These are phyloP conservation scores for Florisuga fusca DNA, from an alignment of 2,797 vertebrate genomes.

Conservation along the genomic window DNA sequence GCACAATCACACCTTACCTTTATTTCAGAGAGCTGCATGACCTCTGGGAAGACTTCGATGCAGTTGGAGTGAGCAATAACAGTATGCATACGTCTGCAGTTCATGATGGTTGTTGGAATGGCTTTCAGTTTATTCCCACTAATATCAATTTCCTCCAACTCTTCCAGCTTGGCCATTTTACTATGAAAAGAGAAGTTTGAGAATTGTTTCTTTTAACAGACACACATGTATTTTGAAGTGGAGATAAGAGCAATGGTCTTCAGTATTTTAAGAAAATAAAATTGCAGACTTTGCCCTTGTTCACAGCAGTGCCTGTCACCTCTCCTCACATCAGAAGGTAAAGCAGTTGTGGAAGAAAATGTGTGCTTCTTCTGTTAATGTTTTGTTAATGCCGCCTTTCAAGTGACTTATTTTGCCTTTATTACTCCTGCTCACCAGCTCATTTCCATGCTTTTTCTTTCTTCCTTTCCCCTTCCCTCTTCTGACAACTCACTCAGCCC, in stretches of 20 bases:
- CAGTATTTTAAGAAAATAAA: conserved; percentile 1
- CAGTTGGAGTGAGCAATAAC: conserved; percentile 95
- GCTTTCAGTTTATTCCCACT: conserved; percentile 97
- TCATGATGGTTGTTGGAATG: conserved; percentile 95
- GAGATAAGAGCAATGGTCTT: background rate
- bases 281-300: background rate
- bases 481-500: background rate
- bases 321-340: background rate
- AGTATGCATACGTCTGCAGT: conserved; percentile 94
- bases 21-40: conserved; percentile 97
- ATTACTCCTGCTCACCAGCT: background rate
- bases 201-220: background rate
- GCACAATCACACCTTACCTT: conserved; percentile 82
- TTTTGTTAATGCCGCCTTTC: background rate
- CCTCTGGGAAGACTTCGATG: conserved; percentile 96
- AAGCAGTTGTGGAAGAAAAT: background rate
- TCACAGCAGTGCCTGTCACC: conserved; percentile 5
- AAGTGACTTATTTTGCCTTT: background rate
- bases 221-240: background rate
- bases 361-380: background rate
- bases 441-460: background rate
- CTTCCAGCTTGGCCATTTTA: conserved; percentile 99
- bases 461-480: background rate
- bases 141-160: conserved; percentile 95
- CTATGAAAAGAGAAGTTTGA: conserved; percentile 72